Percentiles rank a stretch among this genome's conserved stretches.
phyloP scores from a whole-genome alignment of 1,140 invertebrate species.

The Macrostomum lignano region DNA sequence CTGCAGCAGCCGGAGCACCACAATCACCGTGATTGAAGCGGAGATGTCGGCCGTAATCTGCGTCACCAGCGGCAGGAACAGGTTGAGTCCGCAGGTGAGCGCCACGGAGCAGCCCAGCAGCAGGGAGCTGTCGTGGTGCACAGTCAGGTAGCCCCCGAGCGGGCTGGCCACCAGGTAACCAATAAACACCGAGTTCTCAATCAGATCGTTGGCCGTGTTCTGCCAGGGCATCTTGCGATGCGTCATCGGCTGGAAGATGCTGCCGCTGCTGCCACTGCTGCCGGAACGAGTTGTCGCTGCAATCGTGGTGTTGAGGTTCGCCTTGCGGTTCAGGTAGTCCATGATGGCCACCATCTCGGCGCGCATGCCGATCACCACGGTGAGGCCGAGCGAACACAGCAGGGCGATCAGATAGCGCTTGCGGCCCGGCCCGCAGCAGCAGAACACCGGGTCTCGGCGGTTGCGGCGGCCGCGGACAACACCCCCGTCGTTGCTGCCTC shows the following conservation, averaged over 20 bases:
- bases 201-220: constrained; percentile 1
- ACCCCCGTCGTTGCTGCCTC: too few relatives aligned
- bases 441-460: too few relatives aligned
- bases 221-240: constrained; percentile 2
- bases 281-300: too few relatives aligned
- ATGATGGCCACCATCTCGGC: constrained; percentile 6
- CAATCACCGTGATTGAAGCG: constrained; percentile 3
- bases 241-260: background rate
- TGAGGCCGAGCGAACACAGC: constrained; percentile 3
- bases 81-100: constrained; percentile 4
- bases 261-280: background rate
- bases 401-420: constrained; percentile 3
- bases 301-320: background rate
- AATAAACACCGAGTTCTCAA: constrained; percentile 6
- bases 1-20: constrained; percentile 4
- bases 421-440: constrained; percentile 5
- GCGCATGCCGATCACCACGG: constrained; percentile 5
- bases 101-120: constrained; percentile 3
- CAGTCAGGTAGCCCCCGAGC: constrained; percentile 4
- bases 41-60: background rate
- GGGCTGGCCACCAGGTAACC: constrained; percentile 3
- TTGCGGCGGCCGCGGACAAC: too few relatives aligned
- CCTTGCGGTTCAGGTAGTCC: constrained; percentile 1
- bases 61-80: constrained; percentile 3
- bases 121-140: constrained; percentile 2